Percentiles rank a stretch among this genome's conserved stretches.
Evolutionary conservation across 1,140 invertebrate species (phyloP).

Genomic region (Sminthurides bifidus): DNA sequence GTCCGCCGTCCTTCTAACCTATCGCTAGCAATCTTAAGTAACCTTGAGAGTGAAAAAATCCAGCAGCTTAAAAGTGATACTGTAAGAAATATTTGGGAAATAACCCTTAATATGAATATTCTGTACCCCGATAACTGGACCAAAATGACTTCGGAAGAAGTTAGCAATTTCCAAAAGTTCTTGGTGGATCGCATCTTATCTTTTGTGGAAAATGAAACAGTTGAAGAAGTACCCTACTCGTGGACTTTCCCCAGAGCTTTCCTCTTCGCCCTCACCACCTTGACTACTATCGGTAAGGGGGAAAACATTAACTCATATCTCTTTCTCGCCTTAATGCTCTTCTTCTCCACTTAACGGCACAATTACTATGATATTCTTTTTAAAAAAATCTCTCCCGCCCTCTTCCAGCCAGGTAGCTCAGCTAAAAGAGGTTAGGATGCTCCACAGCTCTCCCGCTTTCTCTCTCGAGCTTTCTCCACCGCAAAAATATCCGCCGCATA

Average conservation of each 20-base stretch:
- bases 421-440: too few relatives aligned
- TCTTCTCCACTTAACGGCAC: too few relatives aligned
- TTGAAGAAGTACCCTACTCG: slow-evolving; percentile 51
- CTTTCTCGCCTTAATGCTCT: neutral
- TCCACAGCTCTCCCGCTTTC: too few relatives aligned
- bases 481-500: too few relatives aligned
- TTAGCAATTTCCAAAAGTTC: slow-evolving; percentile 75
- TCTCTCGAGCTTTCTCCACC: too few relatives aligned
- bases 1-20: slow-evolving; percentile 19
- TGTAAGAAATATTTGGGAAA: slow-evolving; percentile 85
- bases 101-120: slow-evolving; percentile 84
- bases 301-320: neutral
- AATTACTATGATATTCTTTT: too few relatives aligned
- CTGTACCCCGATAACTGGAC: slow-evolving; percentile 93
- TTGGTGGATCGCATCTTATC: slow-evolving; percentile 63
- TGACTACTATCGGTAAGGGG: slow-evolving; percentile 87
- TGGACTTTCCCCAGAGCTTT: slow-evolving; percentile 91
- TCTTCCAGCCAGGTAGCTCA: too few relatives aligned
- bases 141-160: slow-evolving; percentile 66
- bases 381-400: too few relatives aligned
- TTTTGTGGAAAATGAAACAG: slow-evolving; percentile 51
- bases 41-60: slow-evolving; percentile 25
- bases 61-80: slow-evolving; percentile 42
- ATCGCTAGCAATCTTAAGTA: slow-evolving; percentile 19
- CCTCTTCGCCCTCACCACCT: slow-evolving; percentile 86